phyloP scores from a whole-genome alignment of 2,113 vertebrate genomes.

The Dipodomys ordii region DNA sequence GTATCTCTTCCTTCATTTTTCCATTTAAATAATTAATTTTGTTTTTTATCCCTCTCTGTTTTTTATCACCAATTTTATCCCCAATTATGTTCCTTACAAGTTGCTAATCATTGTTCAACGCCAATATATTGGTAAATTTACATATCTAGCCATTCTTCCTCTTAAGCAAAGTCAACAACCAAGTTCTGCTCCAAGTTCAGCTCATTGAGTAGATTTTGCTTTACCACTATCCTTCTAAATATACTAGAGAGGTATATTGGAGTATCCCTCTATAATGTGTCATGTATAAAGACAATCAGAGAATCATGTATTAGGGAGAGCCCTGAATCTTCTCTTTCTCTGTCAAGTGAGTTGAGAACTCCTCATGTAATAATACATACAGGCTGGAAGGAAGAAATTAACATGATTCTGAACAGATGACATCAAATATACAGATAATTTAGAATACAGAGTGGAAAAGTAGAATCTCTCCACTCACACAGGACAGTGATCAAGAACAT shows the following conservation, averaged over 20 bases:
- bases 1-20: background rate
- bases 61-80: background rate
- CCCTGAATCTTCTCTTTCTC: background rate
- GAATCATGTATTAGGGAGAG: background rate
- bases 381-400: background rate
- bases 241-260: background rate
- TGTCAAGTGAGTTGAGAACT: background rate
- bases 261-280: background rate
- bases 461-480: background rate
- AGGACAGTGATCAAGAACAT: constrained; percentile 14
- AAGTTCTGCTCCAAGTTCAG: background rate
- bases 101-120: background rate
- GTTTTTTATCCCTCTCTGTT: background rate
- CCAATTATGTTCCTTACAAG: background rate
- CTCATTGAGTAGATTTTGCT: background rate
- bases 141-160: background rate
- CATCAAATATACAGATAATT: background rate
- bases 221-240: background rate
- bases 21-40: no score
- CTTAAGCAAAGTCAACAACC: background rate
- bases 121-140: background rate
- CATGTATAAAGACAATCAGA: background rate
- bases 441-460: constrained; percentile 28
- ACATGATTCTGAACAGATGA: background rate
- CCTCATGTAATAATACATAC: background rate